phyloP scores from a whole-genome alignment of 2,888 invertebrate genomes.

The Tanypteryx hageni region DNA sequence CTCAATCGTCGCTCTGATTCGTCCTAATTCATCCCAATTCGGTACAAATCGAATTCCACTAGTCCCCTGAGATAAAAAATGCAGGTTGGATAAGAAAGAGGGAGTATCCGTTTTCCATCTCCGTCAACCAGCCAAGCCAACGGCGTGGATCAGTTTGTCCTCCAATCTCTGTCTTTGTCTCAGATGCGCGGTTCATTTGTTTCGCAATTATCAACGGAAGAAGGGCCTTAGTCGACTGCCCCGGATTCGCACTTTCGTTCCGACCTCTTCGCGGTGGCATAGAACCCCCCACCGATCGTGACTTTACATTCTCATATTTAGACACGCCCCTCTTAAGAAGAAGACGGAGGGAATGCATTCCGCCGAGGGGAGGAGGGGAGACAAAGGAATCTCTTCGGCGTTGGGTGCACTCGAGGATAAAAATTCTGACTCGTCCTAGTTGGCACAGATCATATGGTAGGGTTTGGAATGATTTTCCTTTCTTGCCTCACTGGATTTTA shows the following conservation, averaged over 20 bases:
- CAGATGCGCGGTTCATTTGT: slow-evolving; percentile 34
- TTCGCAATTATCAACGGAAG: slow-evolving; percentile 27
- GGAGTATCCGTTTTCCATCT: background rate
- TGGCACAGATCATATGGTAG: background rate
- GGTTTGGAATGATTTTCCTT: background rate
- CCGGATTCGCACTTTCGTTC: slow-evolving; percentile 44
- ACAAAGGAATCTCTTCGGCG: background rate
- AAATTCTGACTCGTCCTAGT: background rate
- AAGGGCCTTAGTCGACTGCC: slow-evolving; percentile 43
- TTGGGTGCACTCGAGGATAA: background rate
- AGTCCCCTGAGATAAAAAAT: background rate
- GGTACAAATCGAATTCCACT: background rate
- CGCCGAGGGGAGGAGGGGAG: background rate
- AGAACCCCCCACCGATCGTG: background rate
- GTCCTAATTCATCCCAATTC: background rate
- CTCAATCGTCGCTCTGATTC: background rate
- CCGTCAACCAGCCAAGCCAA: background rate
- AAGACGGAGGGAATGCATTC: background rate
- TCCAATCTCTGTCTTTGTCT: background rate
- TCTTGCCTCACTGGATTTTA: background rate
- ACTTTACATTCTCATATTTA: slow-evolving; percentile 41
- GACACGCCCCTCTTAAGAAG: background rate
- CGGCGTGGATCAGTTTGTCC: background rate
- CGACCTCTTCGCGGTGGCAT: slow-evolving; percentile 33
- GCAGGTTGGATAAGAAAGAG: background rate